These are phyloP conservation scores for Coptotermes formosanus DNA, from an alignment of 1,140 invertebrate genomes.

Conservation along the genomic window DNA sequence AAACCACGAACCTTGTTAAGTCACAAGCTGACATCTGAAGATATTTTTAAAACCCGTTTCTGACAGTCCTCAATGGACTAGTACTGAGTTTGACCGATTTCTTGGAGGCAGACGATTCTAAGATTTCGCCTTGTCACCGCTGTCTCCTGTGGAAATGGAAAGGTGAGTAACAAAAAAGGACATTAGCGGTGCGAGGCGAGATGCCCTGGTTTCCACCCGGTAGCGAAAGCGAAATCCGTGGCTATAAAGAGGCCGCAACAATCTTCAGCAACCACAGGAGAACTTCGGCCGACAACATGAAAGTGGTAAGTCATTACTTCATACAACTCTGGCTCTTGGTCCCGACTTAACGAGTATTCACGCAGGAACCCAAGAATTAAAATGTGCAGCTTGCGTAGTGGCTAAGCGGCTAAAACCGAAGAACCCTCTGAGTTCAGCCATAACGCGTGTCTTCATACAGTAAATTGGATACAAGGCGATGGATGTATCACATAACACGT, in stretches of 20 bases:
- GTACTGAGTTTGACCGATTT: neutral
- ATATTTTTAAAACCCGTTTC: too few species aligned
- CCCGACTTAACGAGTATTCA: too few species aligned
- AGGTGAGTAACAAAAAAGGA: neutral
- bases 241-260: neutral
- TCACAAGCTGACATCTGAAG: too few species aligned
- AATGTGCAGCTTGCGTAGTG: too few species aligned
- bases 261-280: neutral
- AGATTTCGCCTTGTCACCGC: constrained; percentile 2
- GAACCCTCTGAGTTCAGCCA: too few species aligned
- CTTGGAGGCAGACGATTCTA: constrained; percentile 5
- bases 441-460: too few species aligned
- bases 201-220: constrained; percentile 7
- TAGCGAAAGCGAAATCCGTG: neutral
- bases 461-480: too few species aligned
- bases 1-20: too few species aligned
- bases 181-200: neutral
- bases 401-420: too few species aligned
- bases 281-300: neutral
- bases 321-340: neutral
- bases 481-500: too few species aligned
- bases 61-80: too few species aligned
- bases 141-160: constrained; percentile 14
- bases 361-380: too few species aligned
- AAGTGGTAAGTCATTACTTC: neutral